Evolutionary conservation across 2,797 vertebrate species (phyloP).

Genomic region (Enteromius unitaeniatus): DNA sequence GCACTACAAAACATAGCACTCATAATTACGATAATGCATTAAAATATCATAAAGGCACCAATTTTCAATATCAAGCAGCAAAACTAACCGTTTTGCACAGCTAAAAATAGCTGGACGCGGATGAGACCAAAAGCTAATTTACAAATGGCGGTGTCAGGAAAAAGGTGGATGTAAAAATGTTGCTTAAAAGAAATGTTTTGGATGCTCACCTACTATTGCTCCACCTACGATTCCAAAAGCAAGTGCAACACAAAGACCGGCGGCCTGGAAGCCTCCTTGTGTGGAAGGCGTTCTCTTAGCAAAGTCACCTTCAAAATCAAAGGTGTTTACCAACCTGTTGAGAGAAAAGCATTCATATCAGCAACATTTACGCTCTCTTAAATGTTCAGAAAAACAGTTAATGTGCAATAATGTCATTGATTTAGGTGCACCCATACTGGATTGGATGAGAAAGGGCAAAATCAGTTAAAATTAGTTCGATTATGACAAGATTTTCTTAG

Average conservation of each 20-base stretch:
- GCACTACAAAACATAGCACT: no score
- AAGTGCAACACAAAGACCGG: conserved; percentile 87
- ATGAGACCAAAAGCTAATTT: no score
- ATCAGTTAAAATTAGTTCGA: not conserved
- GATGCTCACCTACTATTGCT: conserved; percentile 85
- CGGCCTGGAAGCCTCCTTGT: conserved; percentile 90
- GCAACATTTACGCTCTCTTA: not conserved
- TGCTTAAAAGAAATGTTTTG: not conserved
- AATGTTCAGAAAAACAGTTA: not conserved
- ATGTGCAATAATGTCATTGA: not conserved
- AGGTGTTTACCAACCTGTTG: conserved; percentile 77
- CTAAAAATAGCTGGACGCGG: no score
- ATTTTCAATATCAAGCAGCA: no score
- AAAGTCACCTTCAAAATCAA: conserved; percentile 74
- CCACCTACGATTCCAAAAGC: conserved; percentile 89
- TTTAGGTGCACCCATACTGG: not conserved
- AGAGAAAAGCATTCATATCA: conserved; percentile 7
- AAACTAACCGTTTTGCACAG: no score
- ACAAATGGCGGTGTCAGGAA: no score
- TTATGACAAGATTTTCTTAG: no score
- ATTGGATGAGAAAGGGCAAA: not conserved
- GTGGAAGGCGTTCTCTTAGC: conserved; percentile 59
- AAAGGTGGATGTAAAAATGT: no score
- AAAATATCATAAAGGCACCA: no score
- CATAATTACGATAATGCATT: no score